phyloP scores from a whole-genome alignment of 2,797 vertebrate species.

The Allochrocebus solatus region DNA sequence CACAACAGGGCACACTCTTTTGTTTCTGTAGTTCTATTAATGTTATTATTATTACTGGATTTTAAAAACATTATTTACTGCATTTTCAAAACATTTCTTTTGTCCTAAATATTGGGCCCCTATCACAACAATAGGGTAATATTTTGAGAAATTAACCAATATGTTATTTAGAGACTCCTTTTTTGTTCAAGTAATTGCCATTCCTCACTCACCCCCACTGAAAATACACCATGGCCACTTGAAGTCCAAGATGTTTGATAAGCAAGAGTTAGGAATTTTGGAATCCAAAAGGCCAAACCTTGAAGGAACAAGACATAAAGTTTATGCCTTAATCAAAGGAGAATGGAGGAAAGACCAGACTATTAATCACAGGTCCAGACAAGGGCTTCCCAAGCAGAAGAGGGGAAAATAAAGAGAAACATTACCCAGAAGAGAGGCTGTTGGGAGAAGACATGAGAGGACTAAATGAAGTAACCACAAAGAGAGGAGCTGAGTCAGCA shows the following conservation, averaged over 20 bases:
- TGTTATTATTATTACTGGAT: not conserved
- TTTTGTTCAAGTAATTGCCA: not conserved
- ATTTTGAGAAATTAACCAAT: slow-evolving; percentile 3
- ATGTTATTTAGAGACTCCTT: not conserved
- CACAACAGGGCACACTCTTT: not conserved
- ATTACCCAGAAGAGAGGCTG: not conserved
- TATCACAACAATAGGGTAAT: not conserved
- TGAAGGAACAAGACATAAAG: not conserved
- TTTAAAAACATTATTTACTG: not conserved
- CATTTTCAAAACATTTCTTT: not conserved
- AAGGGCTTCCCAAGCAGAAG: not conserved
- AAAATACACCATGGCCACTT: not conserved
- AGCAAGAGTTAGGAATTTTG: not conserved
- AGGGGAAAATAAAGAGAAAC: not conserved
- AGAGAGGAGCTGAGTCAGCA: not conserved
- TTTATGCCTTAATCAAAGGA: not conserved
- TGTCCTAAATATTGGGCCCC: not conserved
- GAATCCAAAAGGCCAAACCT: not conserved
- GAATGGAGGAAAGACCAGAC: not conserved
- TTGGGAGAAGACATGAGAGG: not conserved
- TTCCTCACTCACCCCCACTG: not conserved
- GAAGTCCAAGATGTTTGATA: slow-evolving; percentile 13
- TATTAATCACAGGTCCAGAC: not conserved
- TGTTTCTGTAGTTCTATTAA: not conserved
- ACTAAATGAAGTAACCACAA: not conserved